Conservation (phyloP, 2,797 vertebrate genomes). For the Xerus rutilus region DNA sequence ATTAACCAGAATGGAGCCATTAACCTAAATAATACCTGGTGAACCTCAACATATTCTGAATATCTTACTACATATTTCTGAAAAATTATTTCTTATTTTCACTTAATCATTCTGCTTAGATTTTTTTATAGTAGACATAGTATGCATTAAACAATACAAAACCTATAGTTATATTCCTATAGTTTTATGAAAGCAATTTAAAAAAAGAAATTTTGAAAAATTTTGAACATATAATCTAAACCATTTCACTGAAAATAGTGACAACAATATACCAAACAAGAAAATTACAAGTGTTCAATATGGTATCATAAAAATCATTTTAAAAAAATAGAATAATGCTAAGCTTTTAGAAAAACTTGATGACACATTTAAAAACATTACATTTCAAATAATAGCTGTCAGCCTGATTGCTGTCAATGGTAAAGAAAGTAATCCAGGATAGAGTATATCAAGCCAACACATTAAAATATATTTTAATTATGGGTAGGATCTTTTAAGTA, state of each 20-base stretch:
- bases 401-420: not conserved
- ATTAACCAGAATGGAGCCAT: not conserved
- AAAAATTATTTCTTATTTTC: not conserved
- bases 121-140: not conserved
- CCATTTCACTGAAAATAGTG: not conserved
- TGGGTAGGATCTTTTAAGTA: not conserved
- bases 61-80: not conserved
- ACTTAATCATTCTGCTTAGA: not conserved
- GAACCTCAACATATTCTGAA: not conserved
- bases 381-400: constrained; percentile 1
- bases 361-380: not conserved
- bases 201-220: not conserved
- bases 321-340: not conserved
- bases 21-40: not conserved
- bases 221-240: not conserved
- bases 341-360: not conserved
- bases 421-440: not conserved
- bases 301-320: not conserved
- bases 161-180: not conserved
- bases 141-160: not conserved
- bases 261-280: not conserved
- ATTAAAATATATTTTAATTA: not conserved
- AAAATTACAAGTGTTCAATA: not conserved
- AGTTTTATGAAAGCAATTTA: not conserved
- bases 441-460: not conserved